These are phyloP conservation scores for Stenchaetothrips biformis DNA, from an alignment of 2,888 invertebrate genomes.

Conservation along the genomic window DNA sequence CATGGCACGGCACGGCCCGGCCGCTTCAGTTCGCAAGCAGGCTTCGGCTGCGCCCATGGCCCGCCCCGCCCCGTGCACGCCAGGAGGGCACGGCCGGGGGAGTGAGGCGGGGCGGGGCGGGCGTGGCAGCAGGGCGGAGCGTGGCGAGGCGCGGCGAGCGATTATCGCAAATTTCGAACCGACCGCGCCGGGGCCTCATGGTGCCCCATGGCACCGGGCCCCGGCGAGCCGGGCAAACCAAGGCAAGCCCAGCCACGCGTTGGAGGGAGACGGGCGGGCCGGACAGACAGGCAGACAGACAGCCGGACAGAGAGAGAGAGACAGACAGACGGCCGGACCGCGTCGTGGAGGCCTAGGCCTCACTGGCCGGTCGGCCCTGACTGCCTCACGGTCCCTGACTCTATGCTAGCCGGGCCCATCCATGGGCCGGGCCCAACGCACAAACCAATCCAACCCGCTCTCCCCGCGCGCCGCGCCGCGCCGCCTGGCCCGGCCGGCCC, in stretches of 20 bases:
- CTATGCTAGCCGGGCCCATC: too few species aligned
- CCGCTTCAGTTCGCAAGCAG: constrained; percentile 23
- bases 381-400: constrained; percentile 21
- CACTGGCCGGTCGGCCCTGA: constrained; percentile 28
- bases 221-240: constrained; percentile 45
- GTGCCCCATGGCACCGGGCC: constrained; percentile 33
- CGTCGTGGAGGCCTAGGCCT: constrained; percentile 35
- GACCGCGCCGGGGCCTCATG: constrained; percentile 31
- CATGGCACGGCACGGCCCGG: constrained; percentile 46
- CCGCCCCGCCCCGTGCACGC: constrained; percentile 41
- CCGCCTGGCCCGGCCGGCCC: too few species aligned
- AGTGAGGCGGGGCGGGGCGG: not conserved
- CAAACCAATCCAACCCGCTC: too few species aligned
- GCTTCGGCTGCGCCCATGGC: constrained; percentile 47
- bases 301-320: not conserved
- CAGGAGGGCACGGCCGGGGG: constrained; percentile 37
- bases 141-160: not conserved
- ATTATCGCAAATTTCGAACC: constrained; percentile 32
- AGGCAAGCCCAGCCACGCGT: constrained; percentile 51
- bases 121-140: not conserved
- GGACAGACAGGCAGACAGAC: not conserved
- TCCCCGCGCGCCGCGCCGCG: too few species aligned
- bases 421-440: too few species aligned
- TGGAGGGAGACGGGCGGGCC: constrained; percentile 31
- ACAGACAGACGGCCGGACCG: not conserved